Conservation (phyloP, 2,113 vertebrate species). For the Hepsetus odoe region DNA sequence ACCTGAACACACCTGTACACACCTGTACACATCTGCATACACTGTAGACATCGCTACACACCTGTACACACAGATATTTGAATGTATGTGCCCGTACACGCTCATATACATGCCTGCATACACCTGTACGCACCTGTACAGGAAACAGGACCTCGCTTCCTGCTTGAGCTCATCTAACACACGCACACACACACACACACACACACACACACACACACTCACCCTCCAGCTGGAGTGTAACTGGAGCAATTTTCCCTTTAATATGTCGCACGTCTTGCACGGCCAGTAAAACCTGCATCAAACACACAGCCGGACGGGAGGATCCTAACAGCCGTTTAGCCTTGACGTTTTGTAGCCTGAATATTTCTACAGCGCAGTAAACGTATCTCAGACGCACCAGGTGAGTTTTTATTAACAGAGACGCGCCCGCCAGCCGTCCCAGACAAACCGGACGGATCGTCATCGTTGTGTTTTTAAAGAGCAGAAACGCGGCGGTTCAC, state of each 20-base stretch:
- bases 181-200: not conserved
- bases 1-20: not conserved
- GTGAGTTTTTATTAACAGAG: slow-evolving; percentile 51
- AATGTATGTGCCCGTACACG: no score
- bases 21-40: not conserved
- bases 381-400: slow-evolving; percentile 38
- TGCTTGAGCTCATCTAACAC: no score
- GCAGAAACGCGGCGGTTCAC: slow-evolving; percentile 29
- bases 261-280: slow-evolving; percentile 59
- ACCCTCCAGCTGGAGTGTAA: not conserved
- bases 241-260: slow-evolving; percentile 63
- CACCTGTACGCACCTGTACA: not conserved
- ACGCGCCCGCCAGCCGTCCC: slow-evolving; percentile 39
- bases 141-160: no score
- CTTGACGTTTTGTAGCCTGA: slow-evolving; percentile 61
- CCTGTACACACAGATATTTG: not conserved
- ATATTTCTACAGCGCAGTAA: slow-evolving; percentile 64
- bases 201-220: not conserved
- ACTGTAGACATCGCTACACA: not conserved
- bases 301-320: slow-evolving; percentile 40
- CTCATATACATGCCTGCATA: not conserved
- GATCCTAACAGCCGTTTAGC: slow-evolving; percentile 55
- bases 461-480: slow-evolving; percentile 30
- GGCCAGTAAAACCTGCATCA: slow-evolving; percentile 22
- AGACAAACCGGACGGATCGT: not conserved